Conservation (phyloP, 2,113 vertebrate species). For the Prunella himalayana region DNA sequence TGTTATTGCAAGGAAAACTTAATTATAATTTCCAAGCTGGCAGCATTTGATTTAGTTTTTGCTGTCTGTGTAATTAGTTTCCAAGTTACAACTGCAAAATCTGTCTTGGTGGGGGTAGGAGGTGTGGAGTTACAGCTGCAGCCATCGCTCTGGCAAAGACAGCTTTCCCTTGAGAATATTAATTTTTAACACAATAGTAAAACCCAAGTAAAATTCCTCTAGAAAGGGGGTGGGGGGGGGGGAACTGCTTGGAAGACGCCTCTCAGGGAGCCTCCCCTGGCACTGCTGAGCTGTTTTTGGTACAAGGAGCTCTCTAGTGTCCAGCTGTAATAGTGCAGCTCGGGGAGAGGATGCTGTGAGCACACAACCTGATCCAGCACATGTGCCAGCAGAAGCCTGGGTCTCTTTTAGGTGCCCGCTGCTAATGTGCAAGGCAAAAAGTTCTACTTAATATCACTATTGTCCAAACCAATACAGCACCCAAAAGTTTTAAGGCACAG, state of each 20-base stretch:
- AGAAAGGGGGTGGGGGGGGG: background rate
- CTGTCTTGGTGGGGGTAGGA: background rate
- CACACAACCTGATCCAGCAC: background rate
- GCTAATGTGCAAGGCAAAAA: background rate
- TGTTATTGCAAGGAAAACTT: conserved; percentile 47
- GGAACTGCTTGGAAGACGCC: background rate
- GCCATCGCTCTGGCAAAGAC: background rate
- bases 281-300: background rate
- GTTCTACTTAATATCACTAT: background rate
- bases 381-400: background rate
- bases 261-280: background rate
- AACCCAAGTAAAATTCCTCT: background rate
- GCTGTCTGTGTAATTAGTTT: conserved; percentile 27
- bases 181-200: background rate
- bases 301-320: conserved; percentile 50
- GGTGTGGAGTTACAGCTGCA: background rate
- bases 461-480: background rate
- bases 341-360: background rate
- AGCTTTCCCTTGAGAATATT: background rate
- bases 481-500: background rate
- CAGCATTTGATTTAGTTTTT: conserved; percentile 54
- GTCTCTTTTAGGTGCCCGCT: background rate
- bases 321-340: background rate
- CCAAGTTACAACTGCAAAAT: background rate
- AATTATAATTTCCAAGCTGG: conserved; percentile 45